Conservation (phyloP, 2,797 vertebrate genomes). For the Mormyrops boulengeri region DNA sequence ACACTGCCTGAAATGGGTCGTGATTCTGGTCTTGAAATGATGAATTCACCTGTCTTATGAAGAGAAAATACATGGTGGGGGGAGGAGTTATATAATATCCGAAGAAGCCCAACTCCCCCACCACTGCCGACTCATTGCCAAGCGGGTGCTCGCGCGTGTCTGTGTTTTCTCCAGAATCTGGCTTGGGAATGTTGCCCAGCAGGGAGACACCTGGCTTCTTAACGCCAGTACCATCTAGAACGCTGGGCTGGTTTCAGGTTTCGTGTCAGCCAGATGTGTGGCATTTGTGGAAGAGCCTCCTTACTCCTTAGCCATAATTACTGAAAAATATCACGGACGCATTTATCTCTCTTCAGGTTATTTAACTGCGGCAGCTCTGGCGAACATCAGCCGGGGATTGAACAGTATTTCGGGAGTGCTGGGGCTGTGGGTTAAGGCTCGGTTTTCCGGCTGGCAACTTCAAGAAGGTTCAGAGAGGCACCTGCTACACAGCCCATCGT, state of each 20-base stretch:
- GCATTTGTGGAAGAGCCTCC: not conserved
- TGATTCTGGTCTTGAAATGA: not conserved
- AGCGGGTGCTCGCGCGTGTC: not conserved
- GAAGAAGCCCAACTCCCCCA: not conserved
- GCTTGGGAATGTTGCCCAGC: not conserved
- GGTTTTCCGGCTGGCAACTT: not conserved
- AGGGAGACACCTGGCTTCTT: not conserved
- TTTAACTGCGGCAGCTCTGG: constrained; percentile 16
- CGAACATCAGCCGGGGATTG: not conserved
- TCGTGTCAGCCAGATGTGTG: not conserved
- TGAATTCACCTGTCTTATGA: too few relatives aligned
- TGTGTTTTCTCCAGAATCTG: not conserved
- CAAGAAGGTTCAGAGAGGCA: not conserved
- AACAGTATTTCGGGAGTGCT: not conserved
- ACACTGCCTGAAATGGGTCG: not conserved
- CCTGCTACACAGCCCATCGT: not conserved
- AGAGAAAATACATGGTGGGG: not conserved
- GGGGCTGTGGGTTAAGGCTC: not conserved
- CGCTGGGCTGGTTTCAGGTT: not conserved
- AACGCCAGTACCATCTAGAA: not conserved
- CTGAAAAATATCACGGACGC: not conserved
- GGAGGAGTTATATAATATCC: not conserved
- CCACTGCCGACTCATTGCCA: not conserved
- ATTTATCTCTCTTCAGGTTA: constrained; percentile 6
- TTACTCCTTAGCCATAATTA: not conserved